Percentiles rank a stretch among this genome's conserved stretches.
Evolutionary conservation across 1,140 invertebrate genomes (phyloP).

Genomic region (Mya arenaria): DNA sequence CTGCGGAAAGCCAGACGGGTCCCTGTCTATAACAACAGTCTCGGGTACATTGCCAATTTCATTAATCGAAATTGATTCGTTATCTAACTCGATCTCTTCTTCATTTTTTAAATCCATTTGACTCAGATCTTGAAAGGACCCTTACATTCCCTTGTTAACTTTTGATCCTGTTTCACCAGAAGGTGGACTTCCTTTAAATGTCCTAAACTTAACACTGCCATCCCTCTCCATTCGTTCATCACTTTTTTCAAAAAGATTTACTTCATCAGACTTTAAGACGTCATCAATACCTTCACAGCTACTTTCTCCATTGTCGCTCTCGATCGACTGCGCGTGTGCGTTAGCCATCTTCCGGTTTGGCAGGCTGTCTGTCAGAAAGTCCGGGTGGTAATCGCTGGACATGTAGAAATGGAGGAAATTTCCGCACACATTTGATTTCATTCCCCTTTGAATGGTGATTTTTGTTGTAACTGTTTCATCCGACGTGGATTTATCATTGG

Average conservation of each 20-base stretch:
- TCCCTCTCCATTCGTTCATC: neutral
- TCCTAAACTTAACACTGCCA: neutral
- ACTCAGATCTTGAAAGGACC: conserved; percentile 44
- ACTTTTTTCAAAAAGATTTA: neutral
- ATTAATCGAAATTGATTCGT: conserved; percentile 2
- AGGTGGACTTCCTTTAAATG: neutral
- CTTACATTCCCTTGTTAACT: neutral
- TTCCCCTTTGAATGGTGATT: neutral
- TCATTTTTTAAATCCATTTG: conserved; percentile 5
- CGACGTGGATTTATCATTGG: conserved; percentile 6
- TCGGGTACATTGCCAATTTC: neutral
- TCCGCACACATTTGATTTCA: neutral
- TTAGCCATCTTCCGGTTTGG: conserved; percentile 16
- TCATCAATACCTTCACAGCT: conserved; percentile 58
- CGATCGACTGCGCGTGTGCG: conserved; percentile 49
- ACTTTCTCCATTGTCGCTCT: conserved; percentile 60
- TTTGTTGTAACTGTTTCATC: neutral
- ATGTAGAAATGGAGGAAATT: conserved; percentile 58
- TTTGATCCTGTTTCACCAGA: too few species aligned
- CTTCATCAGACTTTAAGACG: conserved; percentile 43
- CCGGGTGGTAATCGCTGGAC: conserved; percentile 62
- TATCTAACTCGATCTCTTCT: conserved; percentile 20
- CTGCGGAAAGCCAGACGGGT: too few species aligned
- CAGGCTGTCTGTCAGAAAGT: conserved; percentile 56
- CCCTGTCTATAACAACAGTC: neutral